Conservation (phyloP, 2,113 vertebrate genomes). For the Poeciliopsis occidentalis region DNA sequence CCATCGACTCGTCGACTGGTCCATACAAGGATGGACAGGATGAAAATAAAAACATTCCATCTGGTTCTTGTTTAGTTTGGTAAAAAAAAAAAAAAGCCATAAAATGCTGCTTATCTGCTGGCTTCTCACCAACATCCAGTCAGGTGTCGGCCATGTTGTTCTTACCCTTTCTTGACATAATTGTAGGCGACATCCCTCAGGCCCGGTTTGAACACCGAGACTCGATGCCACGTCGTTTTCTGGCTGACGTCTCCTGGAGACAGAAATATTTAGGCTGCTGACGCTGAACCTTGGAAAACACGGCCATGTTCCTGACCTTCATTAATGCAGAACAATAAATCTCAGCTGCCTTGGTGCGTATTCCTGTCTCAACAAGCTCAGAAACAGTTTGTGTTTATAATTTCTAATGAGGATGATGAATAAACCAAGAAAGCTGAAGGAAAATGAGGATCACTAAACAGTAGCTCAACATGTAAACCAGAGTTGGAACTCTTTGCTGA, state of each 20-base stretch:
- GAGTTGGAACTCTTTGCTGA: neutral
- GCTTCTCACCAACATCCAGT: no score
- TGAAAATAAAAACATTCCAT: no score
- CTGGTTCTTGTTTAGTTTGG: no score
- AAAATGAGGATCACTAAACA: neutral
- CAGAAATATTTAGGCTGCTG: neutral
- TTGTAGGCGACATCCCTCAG: conserved; percentile 94
- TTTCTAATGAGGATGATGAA: neutral
- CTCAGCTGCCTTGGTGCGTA: neutral
- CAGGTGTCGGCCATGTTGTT: neutral
- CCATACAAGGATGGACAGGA: no score
- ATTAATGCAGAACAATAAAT: neutral
- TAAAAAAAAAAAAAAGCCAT: no score
- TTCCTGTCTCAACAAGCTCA: neutral
- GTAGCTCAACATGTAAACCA: neutral
- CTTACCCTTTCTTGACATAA: conserved; percentile 95
- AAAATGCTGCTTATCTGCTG: no score
- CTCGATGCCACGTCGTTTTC: conserved; percentile 95
- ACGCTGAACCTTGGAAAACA: neutral
- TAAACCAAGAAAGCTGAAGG: neutral
- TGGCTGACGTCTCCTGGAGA: conserved; percentile 90
- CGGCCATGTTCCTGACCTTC: neutral
- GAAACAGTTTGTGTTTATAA: neutral
- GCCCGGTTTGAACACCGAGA: conserved; percentile 95
- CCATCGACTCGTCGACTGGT: no score